A percentile compares a stretch with the other conserved stretches of the same genome.
phyloP scores from a whole-genome alignment of 2,797 vertebrate genomes.

The Serranus cabrilla region DNA sequence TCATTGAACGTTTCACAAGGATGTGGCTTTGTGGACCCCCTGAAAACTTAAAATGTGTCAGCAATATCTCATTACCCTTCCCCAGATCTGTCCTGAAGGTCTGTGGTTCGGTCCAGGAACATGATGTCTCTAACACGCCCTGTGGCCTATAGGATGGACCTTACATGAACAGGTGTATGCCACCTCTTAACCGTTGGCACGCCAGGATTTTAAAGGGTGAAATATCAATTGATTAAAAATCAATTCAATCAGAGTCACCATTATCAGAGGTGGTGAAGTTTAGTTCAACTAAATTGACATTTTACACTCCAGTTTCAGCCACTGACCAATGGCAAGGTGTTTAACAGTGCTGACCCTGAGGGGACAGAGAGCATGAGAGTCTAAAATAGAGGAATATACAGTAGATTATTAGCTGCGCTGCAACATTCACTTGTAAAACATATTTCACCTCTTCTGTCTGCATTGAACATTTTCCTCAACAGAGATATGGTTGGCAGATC shows the following conservation, averaged over 20 bases:
- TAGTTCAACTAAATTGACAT: neutral
- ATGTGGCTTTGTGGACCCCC: neutral
- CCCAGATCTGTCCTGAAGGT: neutral
- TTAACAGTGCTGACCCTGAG: constrained; percentile 3
- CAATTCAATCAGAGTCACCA: neutral
- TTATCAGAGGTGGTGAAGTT: neutral
- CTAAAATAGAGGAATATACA: neutral
- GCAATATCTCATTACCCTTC: neutral
- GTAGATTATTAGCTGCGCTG: no score
- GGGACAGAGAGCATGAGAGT: neutral
- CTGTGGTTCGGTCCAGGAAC: neutral
- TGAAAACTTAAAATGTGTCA: neutral
- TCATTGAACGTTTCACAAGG: constrained; percentile 32
- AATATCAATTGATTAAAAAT: neutral
- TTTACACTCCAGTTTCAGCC: neutral
- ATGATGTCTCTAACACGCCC: neutral
- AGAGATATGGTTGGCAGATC: no score
- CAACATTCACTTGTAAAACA: no score
- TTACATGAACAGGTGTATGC: neutral
- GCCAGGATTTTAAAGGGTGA: neutral
- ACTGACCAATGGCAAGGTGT: neutral
- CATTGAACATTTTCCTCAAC: no score
- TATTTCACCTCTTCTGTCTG: no score
- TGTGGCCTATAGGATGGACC: neutral
- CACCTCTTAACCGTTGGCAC: neutral